Conservation (phyloP, 2,113 vertebrate genomes). For the Campylorhamphus procurvoides region DNA sequence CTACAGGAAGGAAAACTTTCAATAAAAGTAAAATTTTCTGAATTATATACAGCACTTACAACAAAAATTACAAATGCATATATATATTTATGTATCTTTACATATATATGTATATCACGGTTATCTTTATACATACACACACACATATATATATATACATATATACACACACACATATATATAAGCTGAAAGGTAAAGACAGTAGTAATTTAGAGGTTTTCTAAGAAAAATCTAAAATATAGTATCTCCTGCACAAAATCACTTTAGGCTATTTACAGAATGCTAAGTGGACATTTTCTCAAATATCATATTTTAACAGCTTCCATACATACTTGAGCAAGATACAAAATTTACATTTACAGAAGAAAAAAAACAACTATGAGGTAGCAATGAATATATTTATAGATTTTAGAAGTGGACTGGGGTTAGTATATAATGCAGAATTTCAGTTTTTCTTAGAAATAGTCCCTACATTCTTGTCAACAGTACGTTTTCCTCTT, state of each 20-base stretch:
- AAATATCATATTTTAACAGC: neutral
- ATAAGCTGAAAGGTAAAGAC: neutral
- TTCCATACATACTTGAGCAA: neutral
- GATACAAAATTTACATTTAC: neutral
- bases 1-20: neutral
- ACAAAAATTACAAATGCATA: neutral
- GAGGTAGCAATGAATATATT: neutral
- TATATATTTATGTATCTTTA: no score
- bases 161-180: no score
- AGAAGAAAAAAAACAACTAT: neutral
- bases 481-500: neutral
- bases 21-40: neutral
- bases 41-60: neutral
- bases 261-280: neutral
- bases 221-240: neutral
- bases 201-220: neutral
- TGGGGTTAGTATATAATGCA: neutral
- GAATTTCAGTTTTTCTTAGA: neutral
- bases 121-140: neutral
- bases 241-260: neutral
- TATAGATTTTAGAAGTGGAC: neutral
- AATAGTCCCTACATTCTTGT: neutral
- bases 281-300: neutral
- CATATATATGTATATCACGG: neutral
- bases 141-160: neutral